Evolutionary conservation across 2,113 vertebrate genomes (phyloP).

Genomic region (Pterocles burchelli): DNA sequence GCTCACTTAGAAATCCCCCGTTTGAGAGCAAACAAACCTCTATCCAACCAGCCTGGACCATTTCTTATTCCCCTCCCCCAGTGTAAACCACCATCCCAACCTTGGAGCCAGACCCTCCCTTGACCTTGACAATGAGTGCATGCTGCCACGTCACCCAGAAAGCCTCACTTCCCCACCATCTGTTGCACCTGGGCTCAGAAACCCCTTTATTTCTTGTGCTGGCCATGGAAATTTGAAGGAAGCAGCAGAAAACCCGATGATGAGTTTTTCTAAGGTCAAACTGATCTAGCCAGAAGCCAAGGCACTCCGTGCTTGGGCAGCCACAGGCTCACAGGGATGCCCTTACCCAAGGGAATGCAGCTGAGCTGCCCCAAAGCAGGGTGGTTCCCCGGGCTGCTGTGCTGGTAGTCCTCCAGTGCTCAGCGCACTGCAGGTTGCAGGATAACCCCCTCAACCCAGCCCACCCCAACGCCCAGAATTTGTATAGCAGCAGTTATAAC

Average conservation of each 20-base stretch:
- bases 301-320: background rate
- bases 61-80: background rate
- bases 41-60: background rate
- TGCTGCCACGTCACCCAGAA: background rate
- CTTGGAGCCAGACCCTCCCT: background rate
- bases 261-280: background rate
- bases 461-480: background rate
- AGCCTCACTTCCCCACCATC: background rate
- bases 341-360: background rate
- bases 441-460: background rate
- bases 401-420: background rate
- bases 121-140: accelerated
- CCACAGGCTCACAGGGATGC: background rate
- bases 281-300: background rate
- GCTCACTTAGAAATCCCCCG: background rate
- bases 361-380: background rate
- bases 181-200: background rate
- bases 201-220: background rate
- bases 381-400: background rate
- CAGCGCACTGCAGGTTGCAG: background rate
- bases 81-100: background rate
- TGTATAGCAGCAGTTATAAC: background rate
- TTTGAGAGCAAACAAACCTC: background rate
- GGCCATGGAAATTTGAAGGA: background rate
- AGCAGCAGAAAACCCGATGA: background rate